phyloP scores from a whole-genome alignment of 37 sponge, comb jelly and placozoan species.

The Geodia barretti region DNA sequence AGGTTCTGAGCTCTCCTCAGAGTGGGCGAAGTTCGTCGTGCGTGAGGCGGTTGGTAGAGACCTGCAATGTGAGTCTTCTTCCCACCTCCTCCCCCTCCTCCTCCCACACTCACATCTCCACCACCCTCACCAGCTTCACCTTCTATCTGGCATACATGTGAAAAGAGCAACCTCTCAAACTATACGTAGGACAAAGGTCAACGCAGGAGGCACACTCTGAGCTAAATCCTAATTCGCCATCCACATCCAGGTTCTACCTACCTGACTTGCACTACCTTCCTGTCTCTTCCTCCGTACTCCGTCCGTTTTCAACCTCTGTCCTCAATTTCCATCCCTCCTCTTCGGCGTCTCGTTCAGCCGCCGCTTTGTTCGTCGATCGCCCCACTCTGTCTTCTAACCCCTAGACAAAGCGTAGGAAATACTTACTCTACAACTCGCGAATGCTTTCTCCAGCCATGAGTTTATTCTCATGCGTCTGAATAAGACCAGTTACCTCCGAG shows the following conservation, averaged over 20 bases:
- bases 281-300: too few relatives aligned
- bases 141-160: too few relatives aligned
- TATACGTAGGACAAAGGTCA: too few relatives aligned
- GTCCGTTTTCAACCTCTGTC: conserved; percentile 18
- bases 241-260: conserved; percentile 25
- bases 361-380: neutral
- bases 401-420: too few relatives aligned
- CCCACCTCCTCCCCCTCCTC: neutral
- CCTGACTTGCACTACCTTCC: conserved; percentile 31
- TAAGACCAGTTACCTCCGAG: too few relatives aligned
- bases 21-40: conserved; percentile 76
- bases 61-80: conserved; percentile 16
- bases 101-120: conserved; percentile 2
- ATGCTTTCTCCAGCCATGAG: neutral
- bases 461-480: too few relatives aligned
- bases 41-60: conserved; percentile 82
- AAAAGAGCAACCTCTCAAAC: too few relatives aligned
- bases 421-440: neutral
- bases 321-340: conserved; percentile 35
- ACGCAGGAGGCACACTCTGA: neutral
- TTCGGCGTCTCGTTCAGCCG: neutral
- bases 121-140: too few relatives aligned
- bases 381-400: neutral
- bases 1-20: conserved; percentile 84
- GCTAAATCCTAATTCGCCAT: neutral